Evolutionary conservation across 2,113 vertebrate genomes (phyloP).

Genomic region (Oenanthe oenanthe): DNA sequence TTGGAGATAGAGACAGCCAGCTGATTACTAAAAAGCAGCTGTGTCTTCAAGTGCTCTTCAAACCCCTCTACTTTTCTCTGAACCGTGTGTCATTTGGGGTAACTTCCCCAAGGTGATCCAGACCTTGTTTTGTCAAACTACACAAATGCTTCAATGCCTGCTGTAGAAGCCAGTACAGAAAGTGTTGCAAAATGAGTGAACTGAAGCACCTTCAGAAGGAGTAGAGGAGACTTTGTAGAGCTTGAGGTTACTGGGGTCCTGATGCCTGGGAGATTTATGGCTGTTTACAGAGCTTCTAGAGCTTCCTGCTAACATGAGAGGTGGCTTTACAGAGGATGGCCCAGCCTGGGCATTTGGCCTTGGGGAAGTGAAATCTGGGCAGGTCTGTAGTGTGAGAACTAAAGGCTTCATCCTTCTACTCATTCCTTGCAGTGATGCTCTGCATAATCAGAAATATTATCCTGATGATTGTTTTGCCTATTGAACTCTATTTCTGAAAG

Average conservation of each 20-base stretch:
- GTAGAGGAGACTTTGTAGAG: background rate
- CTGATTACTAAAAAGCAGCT: conserved; percentile 33
- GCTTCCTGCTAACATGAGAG: background rate
- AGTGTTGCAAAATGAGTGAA: background rate
- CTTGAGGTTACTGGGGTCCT: background rate
- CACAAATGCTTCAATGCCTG: conserved; percentile 23
- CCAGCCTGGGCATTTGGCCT: background rate
- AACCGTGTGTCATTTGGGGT: background rate
- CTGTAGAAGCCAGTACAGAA: background rate
- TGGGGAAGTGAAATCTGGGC: background rate
- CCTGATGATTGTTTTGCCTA: rapidly evolving
- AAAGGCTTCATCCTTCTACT: background rate
- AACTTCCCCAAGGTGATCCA: background rate
- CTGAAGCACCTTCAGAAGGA: background rate
- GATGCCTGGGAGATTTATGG: background rate
- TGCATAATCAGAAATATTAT: background rate
- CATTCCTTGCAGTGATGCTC: background rate
- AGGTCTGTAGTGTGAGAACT: background rate
- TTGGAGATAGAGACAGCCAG: conserved; percentile 38
- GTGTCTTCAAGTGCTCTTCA: conserved; percentile 37
- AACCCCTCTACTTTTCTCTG: background rate
- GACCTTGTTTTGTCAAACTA: background rate
- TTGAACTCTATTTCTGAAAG: background rate
- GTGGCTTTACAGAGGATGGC: background rate
- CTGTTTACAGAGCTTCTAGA: background rate